Evolutionary conservation across 2,888 invertebrate species (phyloP), one percentile per base, ranked within the genome.

Genomic region (Exephanes ischioxanthus): DNA sequence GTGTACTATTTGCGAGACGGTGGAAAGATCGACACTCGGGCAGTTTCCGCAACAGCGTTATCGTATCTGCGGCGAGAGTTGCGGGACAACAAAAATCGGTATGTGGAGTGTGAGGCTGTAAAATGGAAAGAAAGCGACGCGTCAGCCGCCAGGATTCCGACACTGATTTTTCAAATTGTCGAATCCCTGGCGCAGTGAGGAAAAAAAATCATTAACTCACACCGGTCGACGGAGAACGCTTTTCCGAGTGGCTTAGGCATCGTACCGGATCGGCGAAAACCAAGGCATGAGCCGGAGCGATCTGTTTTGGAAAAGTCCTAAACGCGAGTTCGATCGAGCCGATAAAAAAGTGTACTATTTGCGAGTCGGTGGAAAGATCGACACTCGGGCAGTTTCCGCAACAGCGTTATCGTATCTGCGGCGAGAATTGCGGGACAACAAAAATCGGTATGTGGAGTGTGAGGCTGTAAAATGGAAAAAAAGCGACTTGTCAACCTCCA

Each of bases 391-490:
- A 58, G 72, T 55, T 63, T 55, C n/a, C 41, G 68, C 26, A 4
- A 30, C 26, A 61, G 22, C 14, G 33, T 14, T 33, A 61, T 33
- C 61, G 61, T 61, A 33, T 5, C n/a, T 14, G 30, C 19, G 26
- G 14, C 30, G 26, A 33, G 26, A 61, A 6, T 30, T 16, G 26
- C 16, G 30, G 16, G 6, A 26, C 14, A 61, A 33, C 3, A 26
- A 26, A 30, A 61, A 30, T 61, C 16, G 61, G 26, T 30, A 61
- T 61, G 33, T 66, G 19, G 66, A 37, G 19, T 66, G 37, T 37
- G n/a, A 19, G 7, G 66, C 19, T 67, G 51, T 37, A 71, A 82
- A 66, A 82, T 51, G 45, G 41, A n/a, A 22, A 7, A 16, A 61
- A 61, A 61, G 61, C 26, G 30, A 30, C 16, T 33, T 14, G 14